Evolutionary conservation across 2,888 invertebrate species (phyloP).

Genomic region (Cosmorhoe ocellata): DNA sequence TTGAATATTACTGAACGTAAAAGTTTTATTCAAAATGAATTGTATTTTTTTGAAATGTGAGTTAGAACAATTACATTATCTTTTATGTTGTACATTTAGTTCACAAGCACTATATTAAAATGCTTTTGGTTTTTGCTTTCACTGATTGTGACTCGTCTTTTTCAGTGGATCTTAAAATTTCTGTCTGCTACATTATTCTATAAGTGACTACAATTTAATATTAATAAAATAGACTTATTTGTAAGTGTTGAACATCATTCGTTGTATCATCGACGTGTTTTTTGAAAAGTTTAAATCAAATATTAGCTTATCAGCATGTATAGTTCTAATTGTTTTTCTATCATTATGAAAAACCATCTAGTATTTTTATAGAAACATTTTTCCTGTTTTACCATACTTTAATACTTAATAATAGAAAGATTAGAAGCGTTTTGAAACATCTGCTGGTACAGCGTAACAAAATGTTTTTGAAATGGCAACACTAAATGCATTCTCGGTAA

Average conservation of each 20-base stretch:
- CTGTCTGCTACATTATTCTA: slow-evolving; percentile 12
- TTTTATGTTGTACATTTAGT: too few relatives aligned
- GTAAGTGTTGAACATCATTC: slow-evolving; percentile 20
- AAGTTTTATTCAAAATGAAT: background rate
- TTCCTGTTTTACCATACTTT: slow-evolving; percentile 3
- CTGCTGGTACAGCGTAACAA: too few relatives aligned
- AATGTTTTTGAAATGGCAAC: background rate
- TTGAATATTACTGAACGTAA: background rate
- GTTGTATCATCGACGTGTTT: slow-evolving; percentile 27
- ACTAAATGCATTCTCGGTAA: background rate
- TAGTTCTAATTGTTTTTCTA: slow-evolving; percentile 4
- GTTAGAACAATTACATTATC: too few relatives aligned
- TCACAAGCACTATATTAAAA: too few relatives aligned
- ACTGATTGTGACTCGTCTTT: too few relatives aligned
- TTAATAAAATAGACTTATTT: slow-evolving; percentile 15
- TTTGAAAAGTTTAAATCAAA: slow-evolving; percentile 2
- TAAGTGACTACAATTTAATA: slow-evolving; percentile 13
- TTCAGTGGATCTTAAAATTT: background rate
- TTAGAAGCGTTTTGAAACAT: too few relatives aligned
- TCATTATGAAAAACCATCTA: background rate
- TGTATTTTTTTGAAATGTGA: slow-evolving; percentile 1
- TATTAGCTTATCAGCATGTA: slow-evolving; percentile 3
- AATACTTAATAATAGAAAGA: too few relatives aligned
- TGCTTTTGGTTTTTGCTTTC: too few relatives aligned
- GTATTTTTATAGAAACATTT: slow-evolving; percentile 18